Evolutionary conservation across 2,113 vertebrate genomes (phyloP), one percentile per base, ranked within the genome.

Genomic region (Mormyrus iriodes): DNA sequence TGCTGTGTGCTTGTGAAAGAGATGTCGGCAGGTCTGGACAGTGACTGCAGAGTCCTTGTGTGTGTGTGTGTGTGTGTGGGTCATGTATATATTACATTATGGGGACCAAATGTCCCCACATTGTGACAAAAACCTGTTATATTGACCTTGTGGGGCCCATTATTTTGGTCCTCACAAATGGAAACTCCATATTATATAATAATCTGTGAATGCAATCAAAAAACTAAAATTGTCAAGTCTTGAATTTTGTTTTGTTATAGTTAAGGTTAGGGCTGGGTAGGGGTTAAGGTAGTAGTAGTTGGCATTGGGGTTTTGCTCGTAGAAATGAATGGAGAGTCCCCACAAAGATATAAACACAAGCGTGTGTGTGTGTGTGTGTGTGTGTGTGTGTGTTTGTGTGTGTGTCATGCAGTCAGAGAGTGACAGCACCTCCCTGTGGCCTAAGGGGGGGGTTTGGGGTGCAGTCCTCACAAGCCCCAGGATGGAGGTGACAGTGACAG

Each of bases 401-500:
- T 89, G 85, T 55, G 86, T 31, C 0, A 46, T 89, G n/a, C 58
- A n/a, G 27, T 84, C 73, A 48, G 88, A 53, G 51, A 82, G 88
- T 89, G 88, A 39, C 42, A 55, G 88, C 73, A 46, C 83, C 31
- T 89, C 69, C 88, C 27, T 82, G 58, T 58, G 88, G 86, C 73
- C 87, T 42, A 52, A 42, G 89, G 58, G 88, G 82, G 88, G 21
- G 87, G 83, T 42, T 73, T 51, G 86, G 65, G 89, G 90, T 87
- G 88, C 17, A 87, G 49, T 89, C 92, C 91, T 90, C 88, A 90
- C 89, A 83, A 89, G 90, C 51, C 88, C 24, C 88, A 91, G 91
- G 86, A 90, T 90, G 88, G 69, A 89, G 91, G 92, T 92, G 90
- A 89, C 89, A 90, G 90, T 91, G 91, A 95, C 2, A 93, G 92